Base-by-base conservation (phyloP, 64 coral and sea anemone species). In the Exaiptasia diaphana region DNA sequence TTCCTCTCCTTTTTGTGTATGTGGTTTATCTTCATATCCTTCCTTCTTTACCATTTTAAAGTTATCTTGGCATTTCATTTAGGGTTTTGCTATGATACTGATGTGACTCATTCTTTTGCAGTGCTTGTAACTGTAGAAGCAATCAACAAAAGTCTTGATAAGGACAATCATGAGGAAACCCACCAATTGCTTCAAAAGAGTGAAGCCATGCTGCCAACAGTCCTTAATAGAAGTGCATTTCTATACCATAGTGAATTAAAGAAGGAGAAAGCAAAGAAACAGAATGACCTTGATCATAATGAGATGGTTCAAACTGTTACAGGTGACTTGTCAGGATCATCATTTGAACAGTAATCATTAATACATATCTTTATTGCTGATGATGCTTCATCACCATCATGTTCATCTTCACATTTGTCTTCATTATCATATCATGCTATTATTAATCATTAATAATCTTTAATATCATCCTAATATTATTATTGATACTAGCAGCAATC, bases 171-270 rank as follows among this genome's bases (percentile, higher is more conserved):
- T 6, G 85, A 92, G 5, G 90, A 88, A 40, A 93, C 89, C 1
- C 95, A 85, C 7, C 70, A 11, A 11, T 37, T 99, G 68, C 23
- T 99, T 32, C 90, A 71, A 48, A 88, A 84, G 41, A 89, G 55
- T 36, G 95, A 99, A 29, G 95, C 90, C 18, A 70, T 89, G 80
- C 72, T 99, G 38, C 90, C 95, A 31, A 74, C 27, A 38, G 95
- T 99, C 0, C 41, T 89, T 28, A 78, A 88, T 17, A 88, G 95
- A 59, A 99, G 95, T 89, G 85, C 89, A 18, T 93, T 65, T 61
- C 81, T 99, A 7, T 99, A 99, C 75, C 75, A 99, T 70, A 81
- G 78, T 76, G 89, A 80, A 10, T 90, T 99, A 4, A 82, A 75
- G 31, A 99, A 93, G 85, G 93, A 35, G 53, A 97, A 91, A 20